These are phyloP conservation scores for Cynopterus brachyotis DNA, from an alignment of 2,113 vertebrate species.

Conservation along the genomic window DNA sequence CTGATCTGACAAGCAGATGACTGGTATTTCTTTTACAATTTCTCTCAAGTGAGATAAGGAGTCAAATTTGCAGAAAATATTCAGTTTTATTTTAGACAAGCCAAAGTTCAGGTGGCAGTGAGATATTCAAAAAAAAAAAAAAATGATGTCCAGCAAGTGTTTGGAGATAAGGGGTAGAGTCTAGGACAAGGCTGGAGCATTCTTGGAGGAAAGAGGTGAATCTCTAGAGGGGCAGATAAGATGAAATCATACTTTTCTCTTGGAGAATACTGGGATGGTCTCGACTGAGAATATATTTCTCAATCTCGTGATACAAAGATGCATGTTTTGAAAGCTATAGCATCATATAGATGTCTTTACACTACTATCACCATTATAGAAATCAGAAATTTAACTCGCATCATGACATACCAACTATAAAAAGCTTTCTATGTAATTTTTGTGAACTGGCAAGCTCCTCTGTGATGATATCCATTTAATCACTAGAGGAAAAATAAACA, in stretches of 20 bases:
- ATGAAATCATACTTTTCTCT: neutral
- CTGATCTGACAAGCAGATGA: neutral
- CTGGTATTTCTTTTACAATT: neutral
- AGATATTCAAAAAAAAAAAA: neutral
- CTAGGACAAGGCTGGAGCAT: neutral
- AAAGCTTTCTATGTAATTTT: neutral
- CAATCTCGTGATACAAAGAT: neutral
- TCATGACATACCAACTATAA: neutral
- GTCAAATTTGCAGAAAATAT: neutral
- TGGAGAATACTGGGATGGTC: neutral
- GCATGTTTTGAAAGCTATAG: neutral
- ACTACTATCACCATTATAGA: neutral
- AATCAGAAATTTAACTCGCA: neutral
- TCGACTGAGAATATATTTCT: neutral
- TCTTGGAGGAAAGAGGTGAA: neutral
- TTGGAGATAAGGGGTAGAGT: neutral
- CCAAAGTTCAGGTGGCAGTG: neutral
- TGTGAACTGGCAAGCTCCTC: neutral
- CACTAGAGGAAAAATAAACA: neutral
- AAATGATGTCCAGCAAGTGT: neutral
- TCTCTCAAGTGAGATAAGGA: neutral
- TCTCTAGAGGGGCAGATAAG: neutral
- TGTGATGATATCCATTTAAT: neutral
- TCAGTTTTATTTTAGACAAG: neutral
- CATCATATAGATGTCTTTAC: neutral